Percentiles rank a stretch among this genome's conserved stretches.
phyloP scores from a whole-genome alignment of 2,888 invertebrate species.

The Osedax fenrisi region DNA sequence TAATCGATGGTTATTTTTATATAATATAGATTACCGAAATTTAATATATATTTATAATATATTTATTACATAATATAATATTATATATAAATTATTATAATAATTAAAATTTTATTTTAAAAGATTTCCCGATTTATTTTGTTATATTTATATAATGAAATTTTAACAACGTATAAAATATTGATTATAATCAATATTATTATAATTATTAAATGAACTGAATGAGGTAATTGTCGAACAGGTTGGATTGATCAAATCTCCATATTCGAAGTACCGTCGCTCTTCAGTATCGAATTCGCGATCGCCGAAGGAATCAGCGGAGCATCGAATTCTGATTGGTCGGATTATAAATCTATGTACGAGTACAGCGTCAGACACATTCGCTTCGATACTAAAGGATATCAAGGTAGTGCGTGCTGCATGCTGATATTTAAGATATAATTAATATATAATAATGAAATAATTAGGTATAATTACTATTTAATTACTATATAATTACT shows the following conservation, averaged over 20 bases:
- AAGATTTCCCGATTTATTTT: too few species aligned
- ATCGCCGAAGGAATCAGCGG: conserved; percentile 34
- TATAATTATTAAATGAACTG: background rate
- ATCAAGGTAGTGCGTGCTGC: background rate
- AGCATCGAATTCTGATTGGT: conserved; percentile 34
- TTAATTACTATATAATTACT: too few species aligned
- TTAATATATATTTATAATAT: too few species aligned
- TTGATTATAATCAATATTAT: background rate
- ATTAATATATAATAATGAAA: too few species aligned
- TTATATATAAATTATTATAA: too few species aligned
- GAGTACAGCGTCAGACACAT: conserved; percentile 34
- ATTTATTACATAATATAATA: too few species aligned
- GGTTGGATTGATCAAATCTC: conserved; percentile 36
- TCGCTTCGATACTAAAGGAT: conserved; percentile 20
- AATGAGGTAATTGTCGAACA: conserved; percentile 17
- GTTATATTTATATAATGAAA: too few species aligned
- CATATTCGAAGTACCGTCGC: conserved; percentile 32
- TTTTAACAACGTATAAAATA: too few species aligned
- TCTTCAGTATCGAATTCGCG: conserved; percentile 29
- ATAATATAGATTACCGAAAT: too few species aligned
- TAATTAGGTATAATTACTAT: too few species aligned
- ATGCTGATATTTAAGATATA: too few species aligned
- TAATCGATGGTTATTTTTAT: background rate
- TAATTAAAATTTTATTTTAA: too few species aligned
- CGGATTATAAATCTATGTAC: conserved; percentile 36